phyloP scores from a whole-genome alignment of 2,888 invertebrate species.

The Nomada fucata region DNA sequence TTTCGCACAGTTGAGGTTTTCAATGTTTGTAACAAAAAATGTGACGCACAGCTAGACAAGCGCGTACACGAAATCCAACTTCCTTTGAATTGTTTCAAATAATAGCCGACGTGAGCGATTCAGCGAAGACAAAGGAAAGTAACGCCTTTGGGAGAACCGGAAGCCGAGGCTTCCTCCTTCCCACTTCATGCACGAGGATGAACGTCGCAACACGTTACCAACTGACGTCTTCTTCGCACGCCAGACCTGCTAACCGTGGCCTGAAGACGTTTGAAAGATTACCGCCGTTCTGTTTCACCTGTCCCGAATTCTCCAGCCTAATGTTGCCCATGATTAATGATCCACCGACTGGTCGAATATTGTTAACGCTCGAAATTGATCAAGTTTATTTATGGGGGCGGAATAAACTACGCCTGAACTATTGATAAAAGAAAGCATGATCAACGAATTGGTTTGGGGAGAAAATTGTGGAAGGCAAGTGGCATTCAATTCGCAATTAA shows the following conservation, averaged over 20 bases:
- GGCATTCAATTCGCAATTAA: too few relatives aligned
- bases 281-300: slow-evolving; percentile 48
- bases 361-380: slow-evolving; percentile 19
- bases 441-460: too few relatives aligned
- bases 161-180: slow-evolving; percentile 34
- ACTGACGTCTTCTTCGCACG: slow-evolving; percentile 74
- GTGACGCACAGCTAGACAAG: not conserved
- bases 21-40: not conserved
- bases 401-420: too few relatives aligned
- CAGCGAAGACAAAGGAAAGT: slow-evolving; percentile 20
- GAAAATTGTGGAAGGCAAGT: not conserved
- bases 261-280: slow-evolving; percentile 61
- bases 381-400: not conserved
- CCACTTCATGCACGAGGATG: slow-evolving; percentile 55
- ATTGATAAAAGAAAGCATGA: too few relatives aligned
- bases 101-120: slow-evolving; percentile 6
- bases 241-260: slow-evolving; percentile 11
- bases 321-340: slow-evolving; percentile 51
- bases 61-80: not conserved
- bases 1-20: too few relatives aligned
- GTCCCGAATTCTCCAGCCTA: slow-evolving; percentile 48
- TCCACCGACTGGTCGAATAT: slow-evolving; percentile 6
- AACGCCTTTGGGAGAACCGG: slow-evolving; percentile 21
- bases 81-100: slow-evolving; percentile 6
- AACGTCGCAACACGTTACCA: slow-evolving; percentile 66